Percentiles rank a stretch among this genome's conserved stretches.
Evolutionary conservation across 1,140 invertebrate genomes (phyloP).

Genomic region (Drosophila ficusphila): DNA sequence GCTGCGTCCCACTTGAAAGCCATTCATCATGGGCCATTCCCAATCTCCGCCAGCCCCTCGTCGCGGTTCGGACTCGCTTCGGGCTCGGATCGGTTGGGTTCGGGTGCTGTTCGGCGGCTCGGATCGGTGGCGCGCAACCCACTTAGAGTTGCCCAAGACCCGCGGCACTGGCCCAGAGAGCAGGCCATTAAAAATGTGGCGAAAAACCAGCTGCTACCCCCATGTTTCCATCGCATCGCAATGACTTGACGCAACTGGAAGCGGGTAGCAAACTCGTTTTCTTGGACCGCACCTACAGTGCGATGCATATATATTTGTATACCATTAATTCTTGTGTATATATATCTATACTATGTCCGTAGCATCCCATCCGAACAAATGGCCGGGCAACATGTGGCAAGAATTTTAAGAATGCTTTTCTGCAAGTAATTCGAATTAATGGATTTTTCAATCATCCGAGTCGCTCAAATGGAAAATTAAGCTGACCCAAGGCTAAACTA

Average conservation of each 20-base stretch:
- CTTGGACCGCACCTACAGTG: slow-evolving; percentile 31
- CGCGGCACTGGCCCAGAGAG: slow-evolving; percentile 44
- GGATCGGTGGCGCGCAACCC: slow-evolving; percentile 56
- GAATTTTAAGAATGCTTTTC: slow-evolving; percentile 58
- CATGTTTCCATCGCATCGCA: slow-evolving; percentile 60
- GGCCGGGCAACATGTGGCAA: slow-evolving; percentile 31
- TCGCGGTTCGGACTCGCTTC: slow-evolving; percentile 15
- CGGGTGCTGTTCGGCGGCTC: slow-evolving; percentile 17
- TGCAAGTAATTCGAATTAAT: slow-evolving; percentile 76
- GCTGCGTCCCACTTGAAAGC: slow-evolving; percentile 77
- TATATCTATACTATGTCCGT: neutral
- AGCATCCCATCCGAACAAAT: slow-evolving; percentile 11
- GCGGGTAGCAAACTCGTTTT: slow-evolving; percentile 70
- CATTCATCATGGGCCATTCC: slow-evolving; percentile 63
- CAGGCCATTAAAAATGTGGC: slow-evolving; percentile 66
- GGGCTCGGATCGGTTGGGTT: slow-evolving; percentile 28
- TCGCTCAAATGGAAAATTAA: slow-evolving; percentile 24
- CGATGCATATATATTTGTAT: slow-evolving; percentile 18
- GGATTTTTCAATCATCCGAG: slow-evolving; percentile 53
- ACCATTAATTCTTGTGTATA: slow-evolving; percentile 3
- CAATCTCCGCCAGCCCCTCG: slow-evolving; percentile 7
- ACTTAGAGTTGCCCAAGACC: slow-evolving; percentile 75
- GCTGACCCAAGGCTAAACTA: neutral
- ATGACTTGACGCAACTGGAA: slow-evolving; percentile 68
- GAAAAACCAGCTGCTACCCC: slow-evolving; percentile 77